Evolutionary conservation across 1,140 invertebrate species (phyloP).

Genomic region (Drosophila pseudoobscura): DNA sequence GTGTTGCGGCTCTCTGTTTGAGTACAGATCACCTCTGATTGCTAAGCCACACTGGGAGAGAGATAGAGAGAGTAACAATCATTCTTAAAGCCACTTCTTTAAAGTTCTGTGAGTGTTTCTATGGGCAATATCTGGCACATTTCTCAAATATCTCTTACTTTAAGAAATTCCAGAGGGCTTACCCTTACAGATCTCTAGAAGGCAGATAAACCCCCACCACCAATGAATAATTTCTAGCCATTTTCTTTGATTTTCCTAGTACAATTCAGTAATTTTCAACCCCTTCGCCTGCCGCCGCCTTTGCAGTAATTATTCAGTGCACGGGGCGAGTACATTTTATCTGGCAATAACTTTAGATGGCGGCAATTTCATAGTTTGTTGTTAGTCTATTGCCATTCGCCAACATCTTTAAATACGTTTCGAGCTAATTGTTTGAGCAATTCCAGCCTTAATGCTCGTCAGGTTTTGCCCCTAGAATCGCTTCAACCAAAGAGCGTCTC

Average conservation of each 20-base stretch:
- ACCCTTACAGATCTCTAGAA: too few species aligned
- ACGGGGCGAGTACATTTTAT: constrained; percentile 23
- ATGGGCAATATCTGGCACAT: too few species aligned
- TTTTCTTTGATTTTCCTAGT: background rate
- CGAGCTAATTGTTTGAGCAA: constrained; percentile 39
- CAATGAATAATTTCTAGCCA: too few species aligned
- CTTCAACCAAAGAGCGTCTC: constrained; percentile 15
- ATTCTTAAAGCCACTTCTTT: too few species aligned
- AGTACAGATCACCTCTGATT: too few species aligned
- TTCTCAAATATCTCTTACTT: too few species aligned
- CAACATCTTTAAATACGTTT: constrained; percentile 42
- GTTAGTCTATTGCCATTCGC: constrained; percentile 37
- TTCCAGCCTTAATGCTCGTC: constrained; percentile 32
- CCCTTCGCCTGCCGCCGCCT: background rate
- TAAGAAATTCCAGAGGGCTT: too few species aligned
- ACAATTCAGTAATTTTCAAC: background rate
- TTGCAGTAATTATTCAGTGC: constrained; percentile 8
- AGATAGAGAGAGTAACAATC: too few species aligned
- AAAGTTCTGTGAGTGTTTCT: too few species aligned
- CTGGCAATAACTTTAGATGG: constrained; percentile 34
- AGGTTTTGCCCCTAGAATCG: constrained; percentile 14
- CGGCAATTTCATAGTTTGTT: constrained; percentile 44
- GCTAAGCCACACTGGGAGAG: too few species aligned
- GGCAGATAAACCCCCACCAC: too few species aligned
- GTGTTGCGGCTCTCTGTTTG: too few species aligned